Percentiles rank a stretch among this genome's conserved stretches.
Evolutionary conservation across 1,140 invertebrate genomes (phyloP).

Genomic region (Macrobrachium nipponense): DNA sequence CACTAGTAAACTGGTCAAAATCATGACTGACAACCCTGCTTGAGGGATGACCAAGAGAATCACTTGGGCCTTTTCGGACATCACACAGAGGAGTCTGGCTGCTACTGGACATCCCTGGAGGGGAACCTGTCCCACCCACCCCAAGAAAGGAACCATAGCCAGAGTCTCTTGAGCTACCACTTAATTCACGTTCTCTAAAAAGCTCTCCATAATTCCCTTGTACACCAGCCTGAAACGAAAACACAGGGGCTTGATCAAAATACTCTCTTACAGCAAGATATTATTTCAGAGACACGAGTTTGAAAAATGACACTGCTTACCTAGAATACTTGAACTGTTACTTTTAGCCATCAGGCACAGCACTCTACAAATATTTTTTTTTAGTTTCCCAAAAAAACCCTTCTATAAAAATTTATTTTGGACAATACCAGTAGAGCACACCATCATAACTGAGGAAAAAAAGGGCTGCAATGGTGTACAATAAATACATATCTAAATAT

Average conservation of each 20-base stretch:
- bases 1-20: conserved; percentile 52
- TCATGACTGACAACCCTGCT: conserved; percentile 32
- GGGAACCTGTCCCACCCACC: conserved; percentile 50
- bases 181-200: conserved; percentile 59
- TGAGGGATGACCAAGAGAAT: conserved; percentile 35
- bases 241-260: neutral
- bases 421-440: too few species aligned
- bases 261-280: neutral
- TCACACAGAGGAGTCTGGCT: conserved; percentile 45
- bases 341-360: too few species aligned
- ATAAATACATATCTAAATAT: too few species aligned
- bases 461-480: too few species aligned
- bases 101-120: conserved; percentile 42
- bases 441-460: too few species aligned
- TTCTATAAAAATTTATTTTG: too few species aligned
- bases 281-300: too few species aligned
- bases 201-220: conserved; percentile 56
- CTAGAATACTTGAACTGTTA: neutral
- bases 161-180: conserved; percentile 62
- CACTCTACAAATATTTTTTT: too few species aligned
- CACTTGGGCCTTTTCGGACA: conserved; percentile 37
- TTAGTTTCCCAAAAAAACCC: too few species aligned
- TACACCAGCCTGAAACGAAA: conserved; percentile 30
- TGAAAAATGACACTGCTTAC: neutral
- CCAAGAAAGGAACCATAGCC: conserved; percentile 61